Evolutionary conservation across 2,797 vertebrate species (phyloP), one percentile per base, ranked within the genome.

Genomic region (Prunella strophiata): DNA sequence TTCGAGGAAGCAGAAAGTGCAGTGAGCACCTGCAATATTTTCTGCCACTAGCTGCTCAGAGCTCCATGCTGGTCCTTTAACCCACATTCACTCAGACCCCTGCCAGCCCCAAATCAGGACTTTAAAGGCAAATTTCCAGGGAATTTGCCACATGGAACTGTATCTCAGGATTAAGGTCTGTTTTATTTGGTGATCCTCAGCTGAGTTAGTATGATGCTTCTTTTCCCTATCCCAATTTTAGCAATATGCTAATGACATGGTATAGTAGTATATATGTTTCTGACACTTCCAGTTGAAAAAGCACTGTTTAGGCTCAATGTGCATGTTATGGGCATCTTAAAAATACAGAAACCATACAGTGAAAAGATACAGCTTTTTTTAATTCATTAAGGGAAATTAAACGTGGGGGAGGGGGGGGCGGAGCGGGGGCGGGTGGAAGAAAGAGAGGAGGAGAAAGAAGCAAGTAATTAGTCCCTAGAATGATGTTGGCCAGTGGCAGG

Each of bases 381-480:
- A 43, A 43, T n/a, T 74, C 2, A 8, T 47, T 30, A 50, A 6
- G 5, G 3, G 1, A 22, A 20, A 29, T 19, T 10, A 21, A 26
- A 21, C 14, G 15, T 34, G 12, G 20, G 7, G 10, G 1, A 1
- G 2, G 1, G 0, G 4, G 2, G 4, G 4, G 5, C 7, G 4
- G 43, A 22, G 1, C 2, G 6, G 26, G 13, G 12, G 9, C 2
- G 10, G 2, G 14, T 22, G 5, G 6, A 10, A 11, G 11, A 2
- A 13, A 52, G 32, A 51, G 40, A 14, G 16, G 23, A 40, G 16
- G 21, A 34, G 21, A 51, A 59, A 47, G 11, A 30, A 32, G 4
- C 9, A 84, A 68, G 9, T 54, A 7, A 27, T 47, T 58, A 50
- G 40, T 68, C 13, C 27, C 27, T 27, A 21, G n/a, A 12, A 30